phyloP scores from a whole-genome alignment of 2,888 invertebrate species.

The Drosophila phalerata region DNA sequence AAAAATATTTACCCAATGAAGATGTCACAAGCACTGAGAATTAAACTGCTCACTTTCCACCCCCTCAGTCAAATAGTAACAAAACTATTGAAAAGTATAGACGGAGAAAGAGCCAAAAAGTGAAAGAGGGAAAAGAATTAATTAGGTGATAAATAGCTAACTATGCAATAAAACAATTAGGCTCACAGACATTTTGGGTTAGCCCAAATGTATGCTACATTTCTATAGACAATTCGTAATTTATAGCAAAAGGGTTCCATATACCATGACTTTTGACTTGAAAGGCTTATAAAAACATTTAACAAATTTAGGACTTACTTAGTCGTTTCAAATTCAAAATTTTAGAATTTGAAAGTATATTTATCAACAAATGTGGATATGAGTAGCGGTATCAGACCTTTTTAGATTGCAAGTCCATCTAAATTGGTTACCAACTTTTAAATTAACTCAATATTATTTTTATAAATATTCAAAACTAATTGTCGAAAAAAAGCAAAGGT shows the following conservation, averaged over 20 bases:
- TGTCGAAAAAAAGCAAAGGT: too few species aligned
- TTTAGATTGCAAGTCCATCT: too few species aligned
- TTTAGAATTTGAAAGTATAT: neutral
- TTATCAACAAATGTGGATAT: too few species aligned
- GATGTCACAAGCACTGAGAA: conserved; percentile 43
- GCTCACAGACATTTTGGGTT: neutral
- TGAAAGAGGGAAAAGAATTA: conserved; percentile 20
- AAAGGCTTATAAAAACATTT: too few species aligned
- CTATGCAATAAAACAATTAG: conserved; percentile 31
- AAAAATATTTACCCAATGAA: conserved; percentile 83
- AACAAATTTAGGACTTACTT: neutral
- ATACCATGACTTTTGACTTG: too few species aligned
- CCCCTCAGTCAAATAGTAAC: conserved; percentile 8
- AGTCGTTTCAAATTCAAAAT: neutral
- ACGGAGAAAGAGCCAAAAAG: neutral
- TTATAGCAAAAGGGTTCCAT: neutral
- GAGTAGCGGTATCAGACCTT: too few species aligned
- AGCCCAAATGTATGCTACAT: conserved; percentile 27
- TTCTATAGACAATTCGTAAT: neutral
- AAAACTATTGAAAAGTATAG: neutral
- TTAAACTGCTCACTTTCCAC: conserved; percentile 1
- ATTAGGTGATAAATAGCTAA: conserved; percentile 41
- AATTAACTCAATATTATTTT: too few species aligned
- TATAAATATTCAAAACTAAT: too few species aligned
- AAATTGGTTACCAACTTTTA: too few species aligned